Percentiles rank a stretch among this genome's conserved stretches.
Conservation (phyloP, 2,888 invertebrate species). For the Himalopsyche kuldschensis region DNA sequence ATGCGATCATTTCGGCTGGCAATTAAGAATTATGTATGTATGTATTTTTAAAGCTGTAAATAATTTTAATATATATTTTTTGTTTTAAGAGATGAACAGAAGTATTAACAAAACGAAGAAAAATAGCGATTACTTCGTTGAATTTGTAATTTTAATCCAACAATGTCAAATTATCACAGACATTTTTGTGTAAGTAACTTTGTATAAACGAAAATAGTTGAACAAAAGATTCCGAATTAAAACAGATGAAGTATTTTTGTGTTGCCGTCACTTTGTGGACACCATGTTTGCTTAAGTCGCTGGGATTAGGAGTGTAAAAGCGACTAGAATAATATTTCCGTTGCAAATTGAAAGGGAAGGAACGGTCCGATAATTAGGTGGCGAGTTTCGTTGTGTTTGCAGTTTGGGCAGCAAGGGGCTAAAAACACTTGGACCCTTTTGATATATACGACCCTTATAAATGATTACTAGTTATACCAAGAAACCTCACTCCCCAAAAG, state of each 20-base stretch:
- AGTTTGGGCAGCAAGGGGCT: neutral
- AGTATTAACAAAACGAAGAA: no score
- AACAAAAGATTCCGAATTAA: no score
- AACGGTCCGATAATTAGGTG: neutral
- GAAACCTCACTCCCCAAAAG: neutral
- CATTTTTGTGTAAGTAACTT: no score
- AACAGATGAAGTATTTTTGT: neutral
- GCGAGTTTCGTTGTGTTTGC: neutral
- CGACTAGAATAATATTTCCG: slow-evolving; percentile 21
- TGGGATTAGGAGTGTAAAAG: neutral
- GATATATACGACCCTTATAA: neutral
- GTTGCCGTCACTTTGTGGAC: neutral
- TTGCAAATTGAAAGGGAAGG: slow-evolving; percentile 25
- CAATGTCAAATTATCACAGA: no score
- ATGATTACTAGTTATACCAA: neutral
- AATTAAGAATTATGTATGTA: no score
- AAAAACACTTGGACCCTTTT: neutral
- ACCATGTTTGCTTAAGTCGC: neutral
- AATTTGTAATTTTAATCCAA: no score
- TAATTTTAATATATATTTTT: no score
- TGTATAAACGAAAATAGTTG: no score
- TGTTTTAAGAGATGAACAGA: no score
- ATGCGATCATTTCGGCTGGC: no score
- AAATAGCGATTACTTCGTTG: no score
- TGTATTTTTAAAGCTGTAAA: no score